Base-by-base conservation (phyloP, 2,113 vertebrate species). In the Phylloscopus trochilus region DNA sequence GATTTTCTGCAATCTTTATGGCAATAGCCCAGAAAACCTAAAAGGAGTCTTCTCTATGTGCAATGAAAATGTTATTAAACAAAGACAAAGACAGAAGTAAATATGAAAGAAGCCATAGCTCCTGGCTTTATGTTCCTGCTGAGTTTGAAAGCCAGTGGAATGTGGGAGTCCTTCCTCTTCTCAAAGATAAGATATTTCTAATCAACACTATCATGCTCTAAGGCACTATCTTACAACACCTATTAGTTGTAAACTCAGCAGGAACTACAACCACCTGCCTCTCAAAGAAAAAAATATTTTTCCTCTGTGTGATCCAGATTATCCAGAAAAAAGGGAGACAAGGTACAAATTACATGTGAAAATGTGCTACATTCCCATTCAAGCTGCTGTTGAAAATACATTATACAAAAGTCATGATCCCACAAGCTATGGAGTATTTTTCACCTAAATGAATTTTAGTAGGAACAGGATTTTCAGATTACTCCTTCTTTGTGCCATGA, bases 201-300 rank as follows among this genome's bases (percentile, higher is more conserved):
- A 93, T 93, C 87, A 93, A 43, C 37, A 37, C 46, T 69, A 72
- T 53, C 70, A 66, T 3, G 13, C 49, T 93, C 20, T 53, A 41
- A 91, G 67, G 70, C 58, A 76, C 15, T 56, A 53, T 44, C 37
- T 83, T 64, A 43, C 60, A 91, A 47, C 78, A 91, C 70, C 64
- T 91, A 69, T 85, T 93, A 94, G 85, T 2, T 90, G 78, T 87
- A 91, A 87, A 91, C 74, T 88, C 92, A 53, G 70, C 67, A 80
- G 82, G 78, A 88, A 30, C 20, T 73, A 26, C 26, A 90, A 68
- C 16, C 4, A 9, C 37, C 41, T 46, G 4, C n/a, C 6, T 85
- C 37, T 66, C 70, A 69, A 58, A 80, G 28, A 91, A 91, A 76
- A 82, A 53, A 69, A 43, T 58, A 37, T 53, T 69, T 83, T 85